Percentiles rank a stretch among this genome's conserved stretches.
Conservation (phyloP, 2,797 vertebrate genomes). For the Harpagifer antarcticus region DNA sequence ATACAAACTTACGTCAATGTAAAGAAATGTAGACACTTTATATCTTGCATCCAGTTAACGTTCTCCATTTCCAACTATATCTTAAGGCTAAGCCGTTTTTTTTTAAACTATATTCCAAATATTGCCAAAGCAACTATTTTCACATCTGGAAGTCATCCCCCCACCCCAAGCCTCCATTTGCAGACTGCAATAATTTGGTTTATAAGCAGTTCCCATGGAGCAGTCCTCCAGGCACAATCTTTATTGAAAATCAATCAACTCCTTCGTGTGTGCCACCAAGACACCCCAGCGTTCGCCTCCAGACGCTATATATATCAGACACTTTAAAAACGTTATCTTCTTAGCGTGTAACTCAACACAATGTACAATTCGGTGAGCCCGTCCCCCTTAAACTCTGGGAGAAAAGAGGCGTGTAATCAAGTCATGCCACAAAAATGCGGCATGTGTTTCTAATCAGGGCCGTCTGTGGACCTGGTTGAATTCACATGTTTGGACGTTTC, state of each 20-base stretch:
- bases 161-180: conserved; percentile 65
- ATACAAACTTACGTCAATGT: conserved; percentile 26
- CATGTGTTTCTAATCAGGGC: conserved; percentile 85
- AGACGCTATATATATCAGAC: conserved; percentile 7
- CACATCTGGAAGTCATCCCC: conserved; percentile 93
- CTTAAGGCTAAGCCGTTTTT: conserved; percentile 74
- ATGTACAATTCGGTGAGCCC: conserved; percentile 14
- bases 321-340: conserved; percentile 8
- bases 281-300: conserved; percentile 27
- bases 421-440: conserved; percentile 85
- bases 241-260: conserved; percentile 58
- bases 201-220: conserved; percentile 82
- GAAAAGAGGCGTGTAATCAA: conserved; percentile 82
- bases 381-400: conserved; percentile 40
- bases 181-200: conserved; percentile 80
- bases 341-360: conserved; percentile 31
- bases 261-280: conserved; percentile 33
- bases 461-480: conserved; percentile 75
- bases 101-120: conserved; percentile 74
- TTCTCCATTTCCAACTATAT: conserved; percentile 61
- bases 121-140: conserved; percentile 86
- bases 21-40: conserved; percentile 29
- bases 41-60: conserved; percentile 59
- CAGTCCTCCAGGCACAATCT: conserved; percentile 44
- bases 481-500: conserved; percentile 79